Percentiles rank a stretch among this genome's conserved stretches.
Conservation (phyloP, 1,140 invertebrate species). For the Meloidogyne hapla region DNA sequence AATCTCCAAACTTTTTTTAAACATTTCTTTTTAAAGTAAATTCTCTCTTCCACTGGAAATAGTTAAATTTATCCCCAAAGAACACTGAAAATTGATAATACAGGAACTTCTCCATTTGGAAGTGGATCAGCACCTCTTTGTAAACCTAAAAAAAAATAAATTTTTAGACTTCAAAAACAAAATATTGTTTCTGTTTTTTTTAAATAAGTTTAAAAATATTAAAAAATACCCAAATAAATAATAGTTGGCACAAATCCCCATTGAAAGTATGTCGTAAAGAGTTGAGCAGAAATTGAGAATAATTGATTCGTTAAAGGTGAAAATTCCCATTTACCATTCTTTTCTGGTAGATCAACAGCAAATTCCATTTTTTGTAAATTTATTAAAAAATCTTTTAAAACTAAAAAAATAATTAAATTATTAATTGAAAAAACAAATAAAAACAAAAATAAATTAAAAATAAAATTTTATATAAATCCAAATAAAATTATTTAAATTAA, state of each 20-base stretch:
- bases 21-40: conserved; percentile 68
- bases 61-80: conserved; percentile 60
- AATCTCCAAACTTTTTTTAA: too few relatives aligned
- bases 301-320: not conserved
- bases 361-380: not conserved
- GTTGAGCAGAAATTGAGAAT: conserved; percentile 1
- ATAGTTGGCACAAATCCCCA: conserved; percentile 32
- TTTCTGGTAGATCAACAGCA: not conserved
- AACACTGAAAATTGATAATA: conserved; percentile 7
- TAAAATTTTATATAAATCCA: too few relatives aligned
- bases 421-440: not conserved
- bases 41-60: conserved; percentile 79
- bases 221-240: conserved; percentile 25
- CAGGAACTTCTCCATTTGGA: conserved; percentile 28
- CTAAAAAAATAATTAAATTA: not conserved
- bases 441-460: too few relatives aligned
- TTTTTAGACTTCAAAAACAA: too few relatives aligned
- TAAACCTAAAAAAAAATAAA: conserved; percentile 16
- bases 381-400: conserved; percentile 1
- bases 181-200: too few relatives aligned
- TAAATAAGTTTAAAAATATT: conserved; percentile 8
- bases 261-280: conserved; percentile 17
- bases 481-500: too few relatives aligned
- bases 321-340: conserved; percentile 13
- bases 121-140: conserved; percentile 12